Conservation (phyloP, 2,797 vertebrate species). For the Pangasius mekongensis region DNA sequence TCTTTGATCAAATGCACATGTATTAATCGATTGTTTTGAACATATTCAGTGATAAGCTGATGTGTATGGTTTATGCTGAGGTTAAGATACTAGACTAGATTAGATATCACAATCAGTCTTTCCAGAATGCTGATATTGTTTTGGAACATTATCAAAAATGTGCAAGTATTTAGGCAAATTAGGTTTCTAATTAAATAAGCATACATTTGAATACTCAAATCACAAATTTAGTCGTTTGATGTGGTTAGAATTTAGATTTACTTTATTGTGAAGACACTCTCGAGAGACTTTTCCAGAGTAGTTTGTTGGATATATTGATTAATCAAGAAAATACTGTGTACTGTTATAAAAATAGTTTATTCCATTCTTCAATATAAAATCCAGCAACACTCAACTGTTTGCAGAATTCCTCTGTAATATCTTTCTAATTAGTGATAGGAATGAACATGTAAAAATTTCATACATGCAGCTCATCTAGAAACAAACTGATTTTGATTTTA, state of each 20-base stretch:
- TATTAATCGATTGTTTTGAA: not conserved
- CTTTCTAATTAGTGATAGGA: not conserved
- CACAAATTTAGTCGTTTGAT: not conserved
- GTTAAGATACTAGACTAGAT: no score
- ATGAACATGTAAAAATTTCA: not conserved
- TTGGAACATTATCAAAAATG: not conserved
- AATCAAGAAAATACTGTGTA: not conserved
- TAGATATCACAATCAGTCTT: not conserved
- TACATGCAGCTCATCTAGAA: not conserved
- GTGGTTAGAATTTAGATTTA: not conserved
- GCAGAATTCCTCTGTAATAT: not conserved
- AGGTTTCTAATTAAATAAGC: not conserved
- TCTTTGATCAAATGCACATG: constrained; percentile 4
- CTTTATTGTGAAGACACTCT: no score
- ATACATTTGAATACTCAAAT: not conserved
- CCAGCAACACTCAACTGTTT: not conserved
- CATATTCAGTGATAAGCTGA: not conserved
- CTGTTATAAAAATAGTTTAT: not conserved
- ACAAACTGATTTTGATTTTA: not conserved
- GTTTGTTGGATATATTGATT: not conserved
- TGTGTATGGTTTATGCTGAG: not conserved
- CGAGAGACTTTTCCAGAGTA: not conserved
- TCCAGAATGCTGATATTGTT: not conserved
- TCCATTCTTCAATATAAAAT: not conserved
- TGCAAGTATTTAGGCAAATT: not conserved